Evolutionary conservation across 2,888 invertebrate genomes (phyloP).

Genomic region (Antheraea assamensis): DNA sequence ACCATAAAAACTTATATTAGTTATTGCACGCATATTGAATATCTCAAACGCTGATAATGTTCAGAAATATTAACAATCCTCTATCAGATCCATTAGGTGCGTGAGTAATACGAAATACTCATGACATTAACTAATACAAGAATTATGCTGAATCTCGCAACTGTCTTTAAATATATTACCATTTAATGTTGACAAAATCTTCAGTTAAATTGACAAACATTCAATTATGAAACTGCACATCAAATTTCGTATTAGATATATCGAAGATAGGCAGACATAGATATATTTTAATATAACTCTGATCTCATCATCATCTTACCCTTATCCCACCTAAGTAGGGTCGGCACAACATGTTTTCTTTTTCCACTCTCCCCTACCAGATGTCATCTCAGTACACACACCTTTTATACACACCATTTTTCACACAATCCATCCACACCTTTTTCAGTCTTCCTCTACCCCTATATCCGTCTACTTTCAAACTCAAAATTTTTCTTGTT

Average conservation of each 20-base stretch:
- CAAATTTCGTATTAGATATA: not conserved
- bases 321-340: too few species aligned
- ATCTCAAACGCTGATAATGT: not conserved
- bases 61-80: not conserved
- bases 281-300: not conserved
- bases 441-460: too few species aligned
- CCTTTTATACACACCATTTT: too few species aligned
- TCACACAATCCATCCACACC: too few species aligned
- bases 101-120: slow-evolving; percentile 23
- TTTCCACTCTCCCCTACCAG: too few species aligned
- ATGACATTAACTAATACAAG: slow-evolving; percentile 44
- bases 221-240: slow-evolving; percentile 19
- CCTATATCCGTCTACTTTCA: too few species aligned
- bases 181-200: slow-evolving; percentile 1
- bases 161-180: slow-evolving; percentile 14
- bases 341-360: too few species aligned
- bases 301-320: too few species aligned
- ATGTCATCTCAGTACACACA: too few species aligned
- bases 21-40: not conserved
- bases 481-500: too few species aligned
- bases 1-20: not conserved
- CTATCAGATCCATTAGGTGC: slow-evolving; percentile 7
- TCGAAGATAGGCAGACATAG: not conserved
- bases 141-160: slow-evolving; percentile 41
- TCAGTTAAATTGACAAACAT: slow-evolving; percentile 15